phyloP scores from a whole-genome alignment of 2,888 invertebrate species.

The Eumacrocentrus americanus region DNA sequence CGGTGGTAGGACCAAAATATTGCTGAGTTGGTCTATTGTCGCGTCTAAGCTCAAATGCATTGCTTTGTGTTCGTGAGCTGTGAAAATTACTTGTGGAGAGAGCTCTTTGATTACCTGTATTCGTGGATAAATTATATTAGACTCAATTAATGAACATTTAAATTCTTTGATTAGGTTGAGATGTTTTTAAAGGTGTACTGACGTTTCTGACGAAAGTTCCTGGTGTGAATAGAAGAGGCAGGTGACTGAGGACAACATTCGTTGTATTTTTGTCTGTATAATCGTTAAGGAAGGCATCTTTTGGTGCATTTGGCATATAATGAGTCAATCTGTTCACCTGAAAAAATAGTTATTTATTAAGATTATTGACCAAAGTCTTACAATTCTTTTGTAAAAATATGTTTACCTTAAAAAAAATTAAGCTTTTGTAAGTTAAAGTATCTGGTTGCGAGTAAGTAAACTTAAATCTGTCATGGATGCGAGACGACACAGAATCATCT shows the following conservation, averaged over 20 bases:
- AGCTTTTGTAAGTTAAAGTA: constrained; percentile 67
- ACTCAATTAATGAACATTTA: too few relatives aligned
- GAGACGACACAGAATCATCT: constrained; percentile 72
- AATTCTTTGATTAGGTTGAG: too few relatives aligned
- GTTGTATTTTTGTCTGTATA: constrained; percentile 63
- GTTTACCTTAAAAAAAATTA: constrained; percentile 74
- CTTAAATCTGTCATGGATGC: constrained; percentile 77
- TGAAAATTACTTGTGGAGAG: constrained; percentile 73
- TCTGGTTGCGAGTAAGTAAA: constrained; percentile 67
- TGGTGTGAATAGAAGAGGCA: constrained; percentile 69
- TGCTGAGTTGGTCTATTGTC: constrained; percentile 55
- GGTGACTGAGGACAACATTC: constrained; percentile 76
- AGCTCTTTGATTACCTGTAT: constrained; percentile 68
- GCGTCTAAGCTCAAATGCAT: constrained; percentile 63
- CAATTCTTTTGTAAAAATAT: too few relatives aligned
- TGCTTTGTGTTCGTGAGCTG: constrained; percentile 74
- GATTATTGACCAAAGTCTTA: neutral
- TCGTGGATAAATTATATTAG: too few relatives aligned
- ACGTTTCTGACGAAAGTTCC: constrained; percentile 65
- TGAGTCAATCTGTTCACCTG: constrained; percentile 70
- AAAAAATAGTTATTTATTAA: constrained; percentile 20
- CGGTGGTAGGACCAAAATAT: constrained; percentile 52
- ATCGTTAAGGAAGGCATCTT: constrained; percentile 59
- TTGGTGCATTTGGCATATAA: constrained; percentile 66
- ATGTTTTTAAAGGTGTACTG: constrained; percentile 38